These are phyloP conservation scores for Saguinus imperator DNA, from an alignment of 2,113 vertebrate genomes.

Conservation along the genomic window DNA sequence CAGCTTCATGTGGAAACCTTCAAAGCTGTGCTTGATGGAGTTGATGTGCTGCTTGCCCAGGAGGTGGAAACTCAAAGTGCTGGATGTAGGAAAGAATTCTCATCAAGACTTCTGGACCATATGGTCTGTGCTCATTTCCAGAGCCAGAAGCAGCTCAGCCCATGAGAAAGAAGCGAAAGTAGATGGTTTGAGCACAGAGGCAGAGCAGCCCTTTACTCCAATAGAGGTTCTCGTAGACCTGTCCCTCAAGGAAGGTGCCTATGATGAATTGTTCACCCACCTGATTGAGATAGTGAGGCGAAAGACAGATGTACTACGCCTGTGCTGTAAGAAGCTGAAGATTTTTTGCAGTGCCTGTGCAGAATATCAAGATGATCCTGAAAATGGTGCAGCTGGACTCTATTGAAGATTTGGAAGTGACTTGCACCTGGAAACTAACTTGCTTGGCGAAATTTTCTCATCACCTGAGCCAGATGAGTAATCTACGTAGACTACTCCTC, in stretches of 20 bases:
- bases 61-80: constrained; percentile 51
- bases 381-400: constrained; percentile 34
- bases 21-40: neutral
- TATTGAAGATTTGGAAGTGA: constrained; percentile 44
- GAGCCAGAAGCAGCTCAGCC: neutral
- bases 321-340: constrained; percentile 43
- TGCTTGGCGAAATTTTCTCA: neutral
- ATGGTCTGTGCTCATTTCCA: neutral
- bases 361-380: neutral
- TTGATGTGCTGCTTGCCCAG: constrained; percentile 15
- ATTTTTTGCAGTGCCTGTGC: neutral
- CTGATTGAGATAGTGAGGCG: constrained; percentile 33
- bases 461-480: constrained; percentile 20
- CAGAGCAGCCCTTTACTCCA: rapidly evolving
- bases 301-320: neutral
- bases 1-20: neutral
- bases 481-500: constrained; percentile 18
- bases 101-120: constrained; percentile 32
- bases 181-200: rapidly evolving
- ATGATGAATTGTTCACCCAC: neutral
- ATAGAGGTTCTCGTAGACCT: constrained; percentile 48
- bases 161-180: neutral
- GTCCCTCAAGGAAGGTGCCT: neutral
- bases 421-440: constrained; percentile 51
- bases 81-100: constrained; percentile 14